phyloP scores from a whole-genome alignment of 1,140 invertebrate genomes.

The Drosophila sulfurigaster region DNA sequence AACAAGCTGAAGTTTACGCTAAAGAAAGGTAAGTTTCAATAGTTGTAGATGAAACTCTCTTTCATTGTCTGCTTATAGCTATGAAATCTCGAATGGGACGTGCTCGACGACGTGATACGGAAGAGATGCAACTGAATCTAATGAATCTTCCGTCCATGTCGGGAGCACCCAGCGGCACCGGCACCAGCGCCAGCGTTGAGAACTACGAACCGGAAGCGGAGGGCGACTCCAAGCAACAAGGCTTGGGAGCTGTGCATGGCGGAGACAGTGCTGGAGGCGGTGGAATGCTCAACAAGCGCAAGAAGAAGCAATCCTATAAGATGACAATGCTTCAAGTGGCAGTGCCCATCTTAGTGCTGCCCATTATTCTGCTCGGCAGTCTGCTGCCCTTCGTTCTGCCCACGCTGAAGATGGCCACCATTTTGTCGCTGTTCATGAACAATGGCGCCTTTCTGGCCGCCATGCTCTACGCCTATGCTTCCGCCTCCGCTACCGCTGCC shows the following conservation, averaged over 20 bases:
- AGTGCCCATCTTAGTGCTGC: constrained; percentile 79
- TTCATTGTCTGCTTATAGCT: constrained; percentile 16
- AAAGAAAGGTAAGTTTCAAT: constrained; percentile 66
- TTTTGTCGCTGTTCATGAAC: constrained; percentile 78
- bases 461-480: constrained; percentile 69
- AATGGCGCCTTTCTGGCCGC: constrained; percentile 83
- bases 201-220: constrained; percentile 65
- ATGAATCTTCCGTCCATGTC: constrained; percentile 60
- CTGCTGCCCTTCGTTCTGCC: constrained; percentile 78
- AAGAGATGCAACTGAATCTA: constrained; percentile 61
- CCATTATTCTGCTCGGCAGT: constrained; percentile 74
- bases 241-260: constrained; percentile 26
- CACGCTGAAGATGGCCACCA: constrained; percentile 83
- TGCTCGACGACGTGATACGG: constrained; percentile 60
- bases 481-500: constrained; percentile 51
- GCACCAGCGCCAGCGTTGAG: constrained; percentile 61
- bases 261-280: constrained; percentile 42
- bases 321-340: constrained; percentile 78
- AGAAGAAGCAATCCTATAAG: constrained; percentile 70
- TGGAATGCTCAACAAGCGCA: constrained; percentile 49
- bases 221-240: constrained; percentile 71
- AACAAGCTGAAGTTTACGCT: constrained; percentile 79
- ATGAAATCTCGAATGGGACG: constrained; percentile 61
- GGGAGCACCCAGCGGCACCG: constrained; percentile 44
- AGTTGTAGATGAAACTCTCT: constrained; percentile 4